phyloP scores from a whole-genome alignment of 2,888 invertebrate genomes.

The Limnephilus lunatus region DNA sequence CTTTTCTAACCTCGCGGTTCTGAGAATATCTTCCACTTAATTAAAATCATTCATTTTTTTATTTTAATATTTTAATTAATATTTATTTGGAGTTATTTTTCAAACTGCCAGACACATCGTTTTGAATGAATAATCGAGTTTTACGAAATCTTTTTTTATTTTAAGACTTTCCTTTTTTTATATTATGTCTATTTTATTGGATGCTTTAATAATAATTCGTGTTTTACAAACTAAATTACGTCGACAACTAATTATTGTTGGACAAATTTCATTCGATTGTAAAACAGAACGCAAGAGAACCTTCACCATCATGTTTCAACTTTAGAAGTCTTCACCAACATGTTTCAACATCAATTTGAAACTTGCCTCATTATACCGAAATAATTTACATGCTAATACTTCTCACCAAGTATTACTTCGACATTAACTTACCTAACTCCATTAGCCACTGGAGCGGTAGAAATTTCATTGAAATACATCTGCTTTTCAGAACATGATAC shows the following conservation, averaged over 20 bases:
- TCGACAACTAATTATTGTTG: neutral
- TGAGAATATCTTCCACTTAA: too few relatives aligned
- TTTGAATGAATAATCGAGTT: too few relatives aligned
- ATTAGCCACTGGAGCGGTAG: neutral
- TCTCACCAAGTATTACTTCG: neutral
- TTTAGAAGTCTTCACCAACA: neutral
- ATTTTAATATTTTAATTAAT: too few relatives aligned
- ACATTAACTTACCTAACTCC: neutral
- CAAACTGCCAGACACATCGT: too few relatives aligned
- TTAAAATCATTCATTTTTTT: too few relatives aligned
- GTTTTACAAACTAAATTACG: neutral
- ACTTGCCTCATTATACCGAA: neutral
- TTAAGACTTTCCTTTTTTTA: too few relatives aligned
- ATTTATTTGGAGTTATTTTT: too few relatives aligned
- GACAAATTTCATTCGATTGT: neutral
- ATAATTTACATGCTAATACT: neutral
- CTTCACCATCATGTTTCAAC: neutral
- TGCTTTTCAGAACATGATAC: neutral
- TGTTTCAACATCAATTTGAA: neutral
- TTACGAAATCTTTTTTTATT: too few relatives aligned
- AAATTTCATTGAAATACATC: neutral
- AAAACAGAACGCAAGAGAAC: neutral
- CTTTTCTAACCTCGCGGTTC: too few relatives aligned
- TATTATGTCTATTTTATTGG: too few relatives aligned
- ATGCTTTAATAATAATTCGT: too few relatives aligned